phyloP scores from a whole-genome alignment of 2,113 vertebrate species.

The Taurulus bubalis region DNA sequence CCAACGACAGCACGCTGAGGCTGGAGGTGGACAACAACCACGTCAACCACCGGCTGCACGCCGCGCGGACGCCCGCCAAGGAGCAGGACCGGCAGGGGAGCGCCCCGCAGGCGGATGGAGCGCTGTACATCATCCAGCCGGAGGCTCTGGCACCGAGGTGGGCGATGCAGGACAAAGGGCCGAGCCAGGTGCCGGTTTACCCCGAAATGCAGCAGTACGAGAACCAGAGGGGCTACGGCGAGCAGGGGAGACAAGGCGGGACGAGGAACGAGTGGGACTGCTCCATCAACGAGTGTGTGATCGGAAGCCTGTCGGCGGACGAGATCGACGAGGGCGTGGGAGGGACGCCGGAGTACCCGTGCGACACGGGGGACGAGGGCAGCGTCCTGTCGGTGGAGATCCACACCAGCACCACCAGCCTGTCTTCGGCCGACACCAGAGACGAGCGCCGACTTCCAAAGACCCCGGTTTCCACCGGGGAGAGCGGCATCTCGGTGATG shows the following conservation, averaged over 20 bases:
- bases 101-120: constrained; percentile 18
- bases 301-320: constrained; percentile 52
- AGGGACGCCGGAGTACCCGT: constrained; percentile 75
- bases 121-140: constrained; percentile 76
- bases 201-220: constrained; percentile 50
- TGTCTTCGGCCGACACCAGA: constrained; percentile 80
- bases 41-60: constrained; percentile 79
- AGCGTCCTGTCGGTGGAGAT: constrained; percentile 81
- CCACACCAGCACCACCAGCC: constrained; percentile 83
- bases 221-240: constrained; percentile 16
- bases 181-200: constrained; percentile 76
- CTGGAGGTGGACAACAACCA: constrained; percentile 85
- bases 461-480: constrained; percentile 55
- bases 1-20: constrained; percentile 74
- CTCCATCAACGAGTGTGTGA: background rate
- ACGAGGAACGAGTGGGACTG: constrained; percentile 45
- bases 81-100: constrained; percentile 42
- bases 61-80: background rate
- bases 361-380: constrained; percentile 80
- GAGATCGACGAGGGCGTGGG: constrained; percentile 75
- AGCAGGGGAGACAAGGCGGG: background rate
- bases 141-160: constrained; percentile 40
- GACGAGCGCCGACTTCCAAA: constrained; percentile 53
- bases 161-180: constrained; percentile 37
- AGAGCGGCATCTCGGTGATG: constrained; percentile 60